Evolutionary conservation across 2,113 vertebrate genomes (phyloP).

Genomic region (Saguinus midas): DNA sequence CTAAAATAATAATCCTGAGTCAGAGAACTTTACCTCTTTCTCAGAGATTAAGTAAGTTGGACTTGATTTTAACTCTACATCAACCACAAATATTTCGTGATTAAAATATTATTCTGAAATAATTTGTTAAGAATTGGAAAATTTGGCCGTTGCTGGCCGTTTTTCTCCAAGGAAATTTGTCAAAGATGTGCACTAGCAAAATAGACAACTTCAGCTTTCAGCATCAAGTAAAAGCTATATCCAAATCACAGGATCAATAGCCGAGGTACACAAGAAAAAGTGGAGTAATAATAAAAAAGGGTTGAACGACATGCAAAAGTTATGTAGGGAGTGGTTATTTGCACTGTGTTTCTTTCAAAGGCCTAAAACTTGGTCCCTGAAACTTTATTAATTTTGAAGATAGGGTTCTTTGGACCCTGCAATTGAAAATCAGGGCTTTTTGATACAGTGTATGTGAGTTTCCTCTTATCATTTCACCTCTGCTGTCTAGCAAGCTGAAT

Average conservation of each 20-base stretch:
- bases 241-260: background rate
- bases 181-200: background rate
- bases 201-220: background rate
- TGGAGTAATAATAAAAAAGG: background rate
- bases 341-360: background rate
- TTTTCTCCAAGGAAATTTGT: background rate
- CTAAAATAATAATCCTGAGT: background rate
- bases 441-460: background rate
- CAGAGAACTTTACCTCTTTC: background rate
- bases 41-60: background rate
- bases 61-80: background rate
- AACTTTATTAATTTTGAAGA: background rate
- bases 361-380: background rate
- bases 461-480: background rate
- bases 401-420: background rate
- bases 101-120: background rate
- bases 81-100: background rate
- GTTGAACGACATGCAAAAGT: no score
- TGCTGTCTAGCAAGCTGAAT: background rate
- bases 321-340: background rate
- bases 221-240: background rate
- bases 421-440: background rate
- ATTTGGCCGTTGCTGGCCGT: background rate
- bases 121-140: background rate
- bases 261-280: no score